These are phyloP conservation scores for Odontesthes bonariensis DNA, from an alignment of 2,113 vertebrate species.

Conservation along the genomic window DNA sequence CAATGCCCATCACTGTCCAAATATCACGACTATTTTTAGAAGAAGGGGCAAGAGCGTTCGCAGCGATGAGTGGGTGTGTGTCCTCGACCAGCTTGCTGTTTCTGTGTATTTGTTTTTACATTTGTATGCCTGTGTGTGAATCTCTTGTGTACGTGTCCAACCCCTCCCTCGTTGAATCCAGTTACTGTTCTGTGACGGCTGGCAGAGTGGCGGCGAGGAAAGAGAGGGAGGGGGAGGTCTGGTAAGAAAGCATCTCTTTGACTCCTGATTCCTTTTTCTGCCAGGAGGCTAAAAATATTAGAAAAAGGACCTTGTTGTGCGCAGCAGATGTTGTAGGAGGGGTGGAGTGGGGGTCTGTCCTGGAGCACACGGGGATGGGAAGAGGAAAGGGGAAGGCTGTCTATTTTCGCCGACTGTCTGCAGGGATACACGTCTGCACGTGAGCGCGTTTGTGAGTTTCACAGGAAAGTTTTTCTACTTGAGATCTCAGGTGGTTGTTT, in stretches of 20 bases:
- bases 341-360: slow-evolving; percentile 31
- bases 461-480: slow-evolving; percentile 12
- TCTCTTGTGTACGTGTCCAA: slow-evolving; percentile 42
- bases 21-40: slow-evolving; percentile 72
- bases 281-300: slow-evolving; percentile 72
- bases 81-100: slow-evolving; percentile 21
- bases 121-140: slow-evolving; percentile 59
- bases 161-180: slow-evolving; percentile 71
- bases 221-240: slow-evolving; percentile 45
- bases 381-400: slow-evolving; percentile 38
- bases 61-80: slow-evolving; percentile 32
- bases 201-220: slow-evolving; percentile 39
- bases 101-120: slow-evolving; percentile 53
- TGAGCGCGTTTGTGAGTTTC: slow-evolving; percentile 35
- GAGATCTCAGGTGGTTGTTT: slow-evolving; percentile 47
- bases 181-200: slow-evolving; percentile 74
- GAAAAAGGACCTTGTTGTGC: slow-evolving; percentile 78
- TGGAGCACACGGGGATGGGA: slow-evolving; percentile 25
- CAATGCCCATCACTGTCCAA: slow-evolving; percentile 68
- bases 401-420: slow-evolving; percentile 49
- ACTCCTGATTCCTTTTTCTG: slow-evolving; percentile 54
- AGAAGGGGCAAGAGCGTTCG: slow-evolving; percentile 34
- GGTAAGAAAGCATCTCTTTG: slow-evolving; percentile 78
- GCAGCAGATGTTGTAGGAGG: slow-evolving; percentile 44
- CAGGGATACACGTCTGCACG: slow-evolving; percentile 38